Base-by-base conservation (phyloP, 2,113 vertebrate genomes). In the Phalacrocorax brasilianus region DNA sequence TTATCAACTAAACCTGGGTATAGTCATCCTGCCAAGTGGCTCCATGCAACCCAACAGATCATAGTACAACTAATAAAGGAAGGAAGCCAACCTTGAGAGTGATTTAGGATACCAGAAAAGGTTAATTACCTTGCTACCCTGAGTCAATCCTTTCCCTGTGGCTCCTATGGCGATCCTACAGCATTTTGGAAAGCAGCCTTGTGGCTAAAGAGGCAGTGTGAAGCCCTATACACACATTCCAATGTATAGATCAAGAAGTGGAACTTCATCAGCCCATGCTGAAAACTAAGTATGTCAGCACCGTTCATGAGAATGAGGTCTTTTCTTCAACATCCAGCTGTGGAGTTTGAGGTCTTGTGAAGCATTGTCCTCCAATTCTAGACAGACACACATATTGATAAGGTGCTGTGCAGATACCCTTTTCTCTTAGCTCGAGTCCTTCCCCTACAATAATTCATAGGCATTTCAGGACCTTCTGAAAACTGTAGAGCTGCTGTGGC, bases 341-440 rank as follows among this genome's bases (percentile, higher is more conserved):
- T 45, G 44, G 10, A 49, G 9, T 47, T 40, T n/a, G 75, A 56
- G 33, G 10, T 52, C 35, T 40, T 59, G 18, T 28, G 28, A 87
- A 73, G 33, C 8, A 26, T 4, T 33, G 12, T 26, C 38, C 42
- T 27, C 6, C 44, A 74, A 5, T 55, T 65, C 33, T 11, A 61
- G 33, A 33, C 35, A 72, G 47, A 78, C 8, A 58, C 12, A 23
- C 0, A 1, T n/a, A 49, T 1, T 56, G 72, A 27, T n/a, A 32
- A 88, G n/a, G 11, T 55, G 4, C 13, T 40, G 67, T 30, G 47
- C 26, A n/a, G 28, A 47, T 20, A 19, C 3, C 3, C 17, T 74
- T 75, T 90, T 10, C 27, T 61, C 4, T 65, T 35, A 47, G 32
- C 6, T 59, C 11, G 7, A 14, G 9, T 33, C 22, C 27, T 50